A percentile compares a stretch with the other conserved stretches of the same genome.
phyloP scores from a whole-genome alignment of 2,888 invertebrate genomes.

The Rhogogaster chlorosoma region DNA sequence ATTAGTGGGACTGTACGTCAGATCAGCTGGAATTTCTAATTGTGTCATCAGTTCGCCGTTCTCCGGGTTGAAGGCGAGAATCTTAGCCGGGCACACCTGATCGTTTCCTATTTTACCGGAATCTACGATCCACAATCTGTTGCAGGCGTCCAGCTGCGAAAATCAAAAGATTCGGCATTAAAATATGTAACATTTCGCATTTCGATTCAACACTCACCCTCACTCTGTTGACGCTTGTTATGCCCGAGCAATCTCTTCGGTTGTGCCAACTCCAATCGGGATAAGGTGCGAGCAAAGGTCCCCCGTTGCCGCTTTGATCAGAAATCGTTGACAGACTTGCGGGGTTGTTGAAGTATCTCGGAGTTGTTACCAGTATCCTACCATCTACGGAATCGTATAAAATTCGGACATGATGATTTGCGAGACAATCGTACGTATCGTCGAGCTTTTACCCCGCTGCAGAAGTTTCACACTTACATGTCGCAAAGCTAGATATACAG shows the following conservation, averaged over 20 bases:
- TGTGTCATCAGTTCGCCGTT: constrained; percentile 74
- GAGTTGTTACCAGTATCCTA: constrained; percentile 83
- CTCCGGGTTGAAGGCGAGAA: constrained; percentile 85
- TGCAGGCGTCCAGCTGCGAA: constrained; percentile 85
- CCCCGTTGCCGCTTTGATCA: constrained; percentile 73
- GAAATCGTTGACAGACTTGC: constrained; percentile 83
- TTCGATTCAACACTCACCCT: constrained; percentile 80
- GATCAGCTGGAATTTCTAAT: constrained; percentile 58
- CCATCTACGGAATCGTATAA: constrained; percentile 56
- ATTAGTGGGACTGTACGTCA: constrained; percentile 56
- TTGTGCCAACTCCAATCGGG: constrained; percentile 84
- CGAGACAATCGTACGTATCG: too few species aligned
- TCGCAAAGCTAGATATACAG: neutral
- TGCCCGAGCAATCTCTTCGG: constrained; percentile 82
- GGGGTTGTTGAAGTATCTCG: constrained; percentile 83
- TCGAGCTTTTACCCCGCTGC: too few species aligned
- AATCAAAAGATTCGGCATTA: neutral
- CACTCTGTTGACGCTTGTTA: constrained; percentile 87
- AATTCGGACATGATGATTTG: neutral
- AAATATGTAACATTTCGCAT: neutral
- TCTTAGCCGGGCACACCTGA: constrained; percentile 85
- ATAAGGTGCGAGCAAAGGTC: constrained; percentile 80
- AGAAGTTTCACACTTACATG: neutral
- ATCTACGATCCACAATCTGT: constrained; percentile 86
- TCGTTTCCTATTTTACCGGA: constrained; percentile 82